Evolutionary conservation across 2,797 vertebrate species (phyloP).

Genomic region (Siniperca undulata): DNA sequence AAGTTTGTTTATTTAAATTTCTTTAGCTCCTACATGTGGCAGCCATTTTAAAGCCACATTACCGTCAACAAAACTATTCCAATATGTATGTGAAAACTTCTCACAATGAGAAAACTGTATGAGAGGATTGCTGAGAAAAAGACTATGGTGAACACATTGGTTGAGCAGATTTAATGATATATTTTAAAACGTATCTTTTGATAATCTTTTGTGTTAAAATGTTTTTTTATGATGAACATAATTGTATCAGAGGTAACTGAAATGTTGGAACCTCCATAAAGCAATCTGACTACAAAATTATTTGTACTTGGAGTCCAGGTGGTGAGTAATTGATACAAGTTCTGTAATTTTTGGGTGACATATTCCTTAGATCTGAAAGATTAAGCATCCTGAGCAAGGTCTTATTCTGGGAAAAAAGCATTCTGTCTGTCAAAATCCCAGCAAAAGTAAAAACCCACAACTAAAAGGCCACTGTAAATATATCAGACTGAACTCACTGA

Average conservation of each 20-base stretch:
- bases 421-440: not conserved
- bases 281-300: not conserved
- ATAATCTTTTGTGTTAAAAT: not conserved
- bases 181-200: not conserved
- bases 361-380: not conserved
- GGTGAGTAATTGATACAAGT: not conserved
- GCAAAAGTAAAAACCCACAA: not conserved
- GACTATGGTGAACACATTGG: not conserved
- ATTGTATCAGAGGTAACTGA: not conserved
- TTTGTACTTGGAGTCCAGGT: not conserved
- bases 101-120: not conserved
- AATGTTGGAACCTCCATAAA: not conserved
- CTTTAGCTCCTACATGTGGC: slow-evolving; percentile 1
- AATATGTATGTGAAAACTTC: not conserved
- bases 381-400: not conserved
- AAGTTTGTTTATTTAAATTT: not conserved
- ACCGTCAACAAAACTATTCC: not conserved
- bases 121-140: not conserved
- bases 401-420: not conserved
- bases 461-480: not conserved
- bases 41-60: not conserved
- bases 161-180: not conserved
- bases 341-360: not conserved
- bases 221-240: not conserved
- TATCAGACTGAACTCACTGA: not conserved